phyloP scores from a whole-genome alignment of 2,888 invertebrate genomes.

The Leptinotarsa juncta region DNA sequence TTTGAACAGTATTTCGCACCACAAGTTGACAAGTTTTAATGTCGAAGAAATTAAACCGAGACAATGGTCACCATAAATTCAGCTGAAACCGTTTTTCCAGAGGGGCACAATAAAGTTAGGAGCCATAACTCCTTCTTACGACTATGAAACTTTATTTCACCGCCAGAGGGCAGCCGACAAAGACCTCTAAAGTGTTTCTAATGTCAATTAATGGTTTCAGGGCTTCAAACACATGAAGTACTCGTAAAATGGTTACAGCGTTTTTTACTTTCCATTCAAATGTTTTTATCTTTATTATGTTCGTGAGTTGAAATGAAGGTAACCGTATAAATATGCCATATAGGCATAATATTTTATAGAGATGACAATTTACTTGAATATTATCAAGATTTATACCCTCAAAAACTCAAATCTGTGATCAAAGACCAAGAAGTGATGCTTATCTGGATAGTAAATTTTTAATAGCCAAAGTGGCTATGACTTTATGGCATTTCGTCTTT shows the following conservation, averaged over 20 bases:
- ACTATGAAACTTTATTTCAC: conserved; percentile 50
- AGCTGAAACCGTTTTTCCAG: conserved; percentile 33
- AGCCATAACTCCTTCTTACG: conserved; percentile 44
- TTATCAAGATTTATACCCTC: neutral
- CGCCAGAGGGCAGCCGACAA: conserved; percentile 58
- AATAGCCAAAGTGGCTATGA: neutral
- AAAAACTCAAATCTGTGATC: neutral
- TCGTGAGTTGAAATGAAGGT: conserved; percentile 19
- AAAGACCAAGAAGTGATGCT: neutral
- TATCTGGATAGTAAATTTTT: conserved; percentile 3
- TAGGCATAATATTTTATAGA: conserved; percentile 21
- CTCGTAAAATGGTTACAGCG: conserved; percentile 40
- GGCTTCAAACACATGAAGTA: conserved; percentile 37
- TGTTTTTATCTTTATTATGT: conserved; percentile 31
- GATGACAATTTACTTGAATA: neutral
- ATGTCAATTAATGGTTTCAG: conserved; percentile 60
- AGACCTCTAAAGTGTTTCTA: conserved; percentile 61
- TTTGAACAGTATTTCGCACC: conserved; percentile 6
- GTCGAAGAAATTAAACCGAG: conserved; percentile 36
- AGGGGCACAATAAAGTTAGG: conserved; percentile 40
- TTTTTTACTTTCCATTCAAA: conserved; percentile 38
- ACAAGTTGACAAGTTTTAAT: conserved; percentile 27
- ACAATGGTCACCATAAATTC: conserved; percentile 39
- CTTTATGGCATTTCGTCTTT: neutral
- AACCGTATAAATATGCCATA: conserved; percentile 11